Conservation (phyloP, 2,113 vertebrate species). For the Mellivora capensis region DNA sequence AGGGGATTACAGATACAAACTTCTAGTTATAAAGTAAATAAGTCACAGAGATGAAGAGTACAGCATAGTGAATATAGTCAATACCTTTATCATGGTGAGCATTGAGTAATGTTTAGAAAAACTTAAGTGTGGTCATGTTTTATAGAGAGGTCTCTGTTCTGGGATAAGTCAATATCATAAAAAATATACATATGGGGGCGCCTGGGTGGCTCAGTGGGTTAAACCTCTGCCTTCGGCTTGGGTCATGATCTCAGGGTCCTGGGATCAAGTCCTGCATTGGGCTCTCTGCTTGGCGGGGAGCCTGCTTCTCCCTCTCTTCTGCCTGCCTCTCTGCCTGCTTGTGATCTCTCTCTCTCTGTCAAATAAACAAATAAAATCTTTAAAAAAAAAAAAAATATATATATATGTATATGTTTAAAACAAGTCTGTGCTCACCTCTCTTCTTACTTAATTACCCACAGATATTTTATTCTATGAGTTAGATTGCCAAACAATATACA, state of each 20-base stretch:
- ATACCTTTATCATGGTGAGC: not conserved
- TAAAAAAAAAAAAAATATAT: too few species aligned
- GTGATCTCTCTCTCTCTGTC: too few species aligned
- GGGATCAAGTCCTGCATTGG: too few species aligned
- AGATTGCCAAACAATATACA: slow-evolving; percentile 73
- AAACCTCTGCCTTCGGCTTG: too few species aligned
- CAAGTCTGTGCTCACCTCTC: slow-evolving; percentile 77
- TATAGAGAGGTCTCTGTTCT: slow-evolving; percentile 67
- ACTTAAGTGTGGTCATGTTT: slow-evolving; percentile 79
- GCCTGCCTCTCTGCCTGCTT: too few species aligned
- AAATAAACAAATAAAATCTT: too few species aligned
- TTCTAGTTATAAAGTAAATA: not conserved
- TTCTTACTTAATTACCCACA: slow-evolving; percentile 84
- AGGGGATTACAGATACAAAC: not conserved
- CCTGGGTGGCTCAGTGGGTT: too few species aligned
- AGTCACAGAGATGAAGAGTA: not conserved
- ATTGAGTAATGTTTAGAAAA: slow-evolving; percentile 38
- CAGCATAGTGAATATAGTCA: not conserved
- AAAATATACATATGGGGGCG: too few species aligned
- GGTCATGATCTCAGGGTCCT: too few species aligned
- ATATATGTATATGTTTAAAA: slow-evolving; percentile 70
- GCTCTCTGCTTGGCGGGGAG: too few species aligned
- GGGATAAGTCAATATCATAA: slow-evolving; percentile 69
- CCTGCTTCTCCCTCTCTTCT: too few species aligned
- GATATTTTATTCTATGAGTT: slow-evolving; percentile 83